A percentile compares a stretch with the other conserved stretches of the same genome.
These are phyloP conservation scores for Apoda limacodes DNA, from an alignment of 2,888 invertebrate species.

Conservation along the genomic window DNA sequence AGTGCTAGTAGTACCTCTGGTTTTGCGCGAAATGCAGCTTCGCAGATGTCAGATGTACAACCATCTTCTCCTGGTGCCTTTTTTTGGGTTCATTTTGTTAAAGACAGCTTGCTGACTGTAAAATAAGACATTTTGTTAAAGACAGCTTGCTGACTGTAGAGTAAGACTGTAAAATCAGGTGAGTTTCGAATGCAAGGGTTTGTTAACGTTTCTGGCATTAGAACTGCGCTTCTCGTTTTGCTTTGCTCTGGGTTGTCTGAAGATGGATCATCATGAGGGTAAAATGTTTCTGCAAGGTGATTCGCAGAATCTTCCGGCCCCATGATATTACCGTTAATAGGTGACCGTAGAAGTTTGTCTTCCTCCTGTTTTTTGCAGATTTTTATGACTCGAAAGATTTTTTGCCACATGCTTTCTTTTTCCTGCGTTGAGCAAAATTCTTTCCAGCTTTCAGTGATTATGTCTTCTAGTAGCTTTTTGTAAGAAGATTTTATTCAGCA, in stretches of 20 bases:
- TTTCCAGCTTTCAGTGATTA: constrained; percentile 10
- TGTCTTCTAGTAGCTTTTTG: neutral
- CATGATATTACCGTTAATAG: neutral
- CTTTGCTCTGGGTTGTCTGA: constrained; percentile 7
- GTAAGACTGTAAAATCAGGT: no score
- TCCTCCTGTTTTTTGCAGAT: neutral
- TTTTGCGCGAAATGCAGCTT: neutral
- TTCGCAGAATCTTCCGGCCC: constrained; percentile 6
- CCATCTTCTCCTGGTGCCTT: constrained; percentile 15
- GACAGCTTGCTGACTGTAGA: no score
- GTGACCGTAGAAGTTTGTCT: constrained; percentile 3
- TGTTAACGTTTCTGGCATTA: neutral
- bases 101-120: constrained; percentile 1
- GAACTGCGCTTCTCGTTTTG: neutral
- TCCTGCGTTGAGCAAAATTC: constrained; percentile 9
- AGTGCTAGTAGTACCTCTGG: constrained; percentile 5
- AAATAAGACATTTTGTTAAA: constrained; percentile 4
- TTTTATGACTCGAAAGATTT: constrained; percentile 11
- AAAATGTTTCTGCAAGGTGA: constrained; percentile 13
- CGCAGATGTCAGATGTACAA: constrained; percentile 12
- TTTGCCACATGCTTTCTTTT: constrained; percentile 12
- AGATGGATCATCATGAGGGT: constrained; percentile 2
- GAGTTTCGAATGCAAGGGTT: neutral
- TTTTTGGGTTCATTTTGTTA: constrained; percentile 6
- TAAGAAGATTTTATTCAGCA: constrained; percentile 1